Conservation (phyloP, 1,140 invertebrate genomes). For the Macrostomum lignano region DNA sequence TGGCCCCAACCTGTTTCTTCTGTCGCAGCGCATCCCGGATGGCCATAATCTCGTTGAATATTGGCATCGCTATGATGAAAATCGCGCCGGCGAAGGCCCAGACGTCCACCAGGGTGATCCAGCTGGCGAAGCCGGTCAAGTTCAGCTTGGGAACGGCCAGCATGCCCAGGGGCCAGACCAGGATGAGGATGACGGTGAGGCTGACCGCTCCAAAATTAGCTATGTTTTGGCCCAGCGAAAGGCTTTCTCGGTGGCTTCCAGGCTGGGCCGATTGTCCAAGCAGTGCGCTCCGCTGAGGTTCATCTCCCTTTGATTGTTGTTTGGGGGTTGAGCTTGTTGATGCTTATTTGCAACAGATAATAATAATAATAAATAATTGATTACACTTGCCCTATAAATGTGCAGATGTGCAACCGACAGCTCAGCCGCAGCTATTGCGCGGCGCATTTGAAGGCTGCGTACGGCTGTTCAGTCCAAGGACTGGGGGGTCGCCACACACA, state of each 20-base stretch:
- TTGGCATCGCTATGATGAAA: slow-evolving; percentile 1
- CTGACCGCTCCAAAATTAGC: slow-evolving; percentile 11
- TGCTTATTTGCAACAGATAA: too few relatives aligned
- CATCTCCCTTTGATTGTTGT: slow-evolving; percentile 19
- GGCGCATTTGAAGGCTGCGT: too few relatives aligned
- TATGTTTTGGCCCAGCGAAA: slow-evolving; percentile 11
- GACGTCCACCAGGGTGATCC: neutral
- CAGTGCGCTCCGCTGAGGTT: slow-evolving; percentile 12
- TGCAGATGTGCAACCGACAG: too few relatives aligned
- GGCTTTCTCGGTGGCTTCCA: slow-evolving; percentile 13
- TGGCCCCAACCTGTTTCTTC: neutral
- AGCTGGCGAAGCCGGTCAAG: slow-evolving; percentile 10
- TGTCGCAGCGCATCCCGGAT: slow-evolving; percentile 6
- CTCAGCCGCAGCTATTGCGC: too few relatives aligned
- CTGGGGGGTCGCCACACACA: too few relatives aligned
- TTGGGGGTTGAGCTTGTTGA: too few relatives aligned
- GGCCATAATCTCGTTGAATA: slow-evolving; percentile 2
- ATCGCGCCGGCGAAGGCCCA: neutral
- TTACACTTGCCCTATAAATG: too few relatives aligned
- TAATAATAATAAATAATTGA: too few relatives aligned
- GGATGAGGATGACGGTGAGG: slow-evolving; percentile 12
- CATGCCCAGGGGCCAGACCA: slow-evolving; percentile 17
- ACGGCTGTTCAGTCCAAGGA: too few relatives aligned
- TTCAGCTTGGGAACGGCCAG: slow-evolving; percentile 11
- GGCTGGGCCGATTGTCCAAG: slow-evolving; percentile 15